These are phyloP conservation scores for Spisula subtruncata DNA, from an alignment of 2,888 invertebrate genomes.

Conservation along the genomic window DNA sequence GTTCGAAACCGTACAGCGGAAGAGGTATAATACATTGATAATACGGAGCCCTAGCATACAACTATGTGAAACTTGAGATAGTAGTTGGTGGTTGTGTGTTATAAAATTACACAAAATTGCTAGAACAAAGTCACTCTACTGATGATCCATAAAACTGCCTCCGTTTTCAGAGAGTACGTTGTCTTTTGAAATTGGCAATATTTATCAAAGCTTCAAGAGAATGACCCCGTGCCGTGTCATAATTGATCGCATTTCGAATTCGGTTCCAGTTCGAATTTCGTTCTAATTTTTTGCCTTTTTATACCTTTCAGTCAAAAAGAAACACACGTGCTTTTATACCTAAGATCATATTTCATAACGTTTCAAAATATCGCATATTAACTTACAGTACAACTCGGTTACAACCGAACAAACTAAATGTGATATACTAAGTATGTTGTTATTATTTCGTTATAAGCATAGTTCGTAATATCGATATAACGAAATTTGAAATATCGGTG, in stretches of 20 bases:
- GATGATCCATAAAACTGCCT: conserved; percentile 1
- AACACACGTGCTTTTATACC: not conserved
- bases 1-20: conserved; percentile 63
- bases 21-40: conserved; percentile 44
- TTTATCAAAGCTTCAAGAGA: not conserved
- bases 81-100: not conserved
- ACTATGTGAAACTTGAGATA: not conserved
- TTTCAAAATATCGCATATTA: not conserved
- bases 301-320: not conserved
- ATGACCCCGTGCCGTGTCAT: not conserved
- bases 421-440: too few species aligned
- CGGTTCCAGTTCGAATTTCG: not conserved
- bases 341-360: not conserved
- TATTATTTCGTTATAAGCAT: too few species aligned
- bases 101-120: conserved; percentile 24
- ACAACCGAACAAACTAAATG: too few species aligned
- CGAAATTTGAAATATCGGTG: too few species aligned
- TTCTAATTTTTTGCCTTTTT: not conserved
- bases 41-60: not conserved
- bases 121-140: not conserved
- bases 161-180: not conserved
- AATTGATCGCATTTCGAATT: too few species aligned
- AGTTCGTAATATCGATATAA: too few species aligned
- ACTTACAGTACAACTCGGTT: too few species aligned
- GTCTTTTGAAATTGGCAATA: not conserved